Conservation (phyloP, 2,888 invertebrate species). For the Phyto melanocephala region DNA sequence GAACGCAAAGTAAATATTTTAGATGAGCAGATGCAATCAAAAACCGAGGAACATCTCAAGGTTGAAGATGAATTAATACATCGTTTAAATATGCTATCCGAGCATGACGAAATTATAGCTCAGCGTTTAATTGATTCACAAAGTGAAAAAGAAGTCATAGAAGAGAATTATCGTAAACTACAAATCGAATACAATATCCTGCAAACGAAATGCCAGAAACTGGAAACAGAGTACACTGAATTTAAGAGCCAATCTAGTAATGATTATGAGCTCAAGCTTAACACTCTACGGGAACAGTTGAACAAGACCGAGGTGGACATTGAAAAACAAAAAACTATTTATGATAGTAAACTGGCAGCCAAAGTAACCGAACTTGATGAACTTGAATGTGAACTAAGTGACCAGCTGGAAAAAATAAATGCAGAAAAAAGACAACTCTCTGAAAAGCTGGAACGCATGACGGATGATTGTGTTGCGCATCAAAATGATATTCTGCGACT, state of each 20-base stretch:
- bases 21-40: conserved; percentile 81
- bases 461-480: conserved; percentile 81
- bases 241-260: conserved; percentile 71
- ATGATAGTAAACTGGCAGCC: conserved; percentile 77
- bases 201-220: conserved; percentile 77
- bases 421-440: conserved; percentile 78
- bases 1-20: conserved; percentile 83
- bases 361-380: conserved; percentile 80
- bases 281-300: conserved; percentile 74
- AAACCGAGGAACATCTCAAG: conserved; percentile 82
- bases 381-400: conserved; percentile 80
- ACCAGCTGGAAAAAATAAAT: conserved; percentile 75
- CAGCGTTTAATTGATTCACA: conserved; percentile 81
- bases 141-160: conserved; percentile 80
- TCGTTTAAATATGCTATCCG: conserved; percentile 82
- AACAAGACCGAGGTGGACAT: conserved; percentile 80
- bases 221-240: conserved; percentile 79
- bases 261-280: conserved; percentile 78
- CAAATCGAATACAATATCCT: conserved; percentile 79
- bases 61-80: conserved; percentile 83
- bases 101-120: conserved; percentile 83
- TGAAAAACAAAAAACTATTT: conserved; percentile 77
- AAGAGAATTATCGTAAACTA: conserved; percentile 79
- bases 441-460: conserved; percentile 82
- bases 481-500: conserved; percentile 79